These are phyloP conservation scores for Pelosia muscerda DNA, from an alignment of 2,888 invertebrate species.

Conservation along the genomic window DNA sequence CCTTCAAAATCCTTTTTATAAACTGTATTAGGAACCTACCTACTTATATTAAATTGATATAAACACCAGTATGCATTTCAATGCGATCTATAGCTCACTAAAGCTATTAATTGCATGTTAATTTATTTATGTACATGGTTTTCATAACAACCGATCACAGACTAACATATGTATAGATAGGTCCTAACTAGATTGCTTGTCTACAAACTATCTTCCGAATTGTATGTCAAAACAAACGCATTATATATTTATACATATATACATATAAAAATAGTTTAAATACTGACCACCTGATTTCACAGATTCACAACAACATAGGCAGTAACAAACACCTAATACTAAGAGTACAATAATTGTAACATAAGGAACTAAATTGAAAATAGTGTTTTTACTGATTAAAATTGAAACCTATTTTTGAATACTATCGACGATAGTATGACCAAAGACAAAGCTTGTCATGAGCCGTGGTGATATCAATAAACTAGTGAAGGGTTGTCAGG, in stretches of 20 bases:
- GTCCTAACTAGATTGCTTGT: slow-evolving; percentile 30
- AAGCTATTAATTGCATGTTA: not conserved
- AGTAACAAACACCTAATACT: not conserved
- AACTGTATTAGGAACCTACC: no score
- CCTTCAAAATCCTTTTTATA: not conserved
- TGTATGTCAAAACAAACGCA: no score
- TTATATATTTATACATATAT: not conserved
- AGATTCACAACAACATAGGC: not conserved
- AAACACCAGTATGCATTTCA: not conserved
- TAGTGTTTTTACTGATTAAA: not conserved
- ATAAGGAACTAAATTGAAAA: not conserved
- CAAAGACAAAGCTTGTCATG: not conserved
- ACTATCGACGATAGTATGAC: not conserved
- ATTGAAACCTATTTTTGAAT: not conserved
- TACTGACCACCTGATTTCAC: no score
- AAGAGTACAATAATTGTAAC: not conserved
- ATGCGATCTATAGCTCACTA: not conserved
- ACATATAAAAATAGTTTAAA: no score
- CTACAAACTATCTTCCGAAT: slow-evolving; percentile 24
- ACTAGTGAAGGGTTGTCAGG: slow-evolving; percentile 6
- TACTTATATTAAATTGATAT: not conserved
- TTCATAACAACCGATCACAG: slow-evolving; percentile 49
- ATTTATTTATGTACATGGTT: slow-evolving; percentile 27
- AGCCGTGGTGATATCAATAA: not conserved
- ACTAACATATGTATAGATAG: slow-evolving; percentile 27